Conservation (phyloP, 2,113 vertebrate genomes). For the Dermatemys mawii region DNA sequence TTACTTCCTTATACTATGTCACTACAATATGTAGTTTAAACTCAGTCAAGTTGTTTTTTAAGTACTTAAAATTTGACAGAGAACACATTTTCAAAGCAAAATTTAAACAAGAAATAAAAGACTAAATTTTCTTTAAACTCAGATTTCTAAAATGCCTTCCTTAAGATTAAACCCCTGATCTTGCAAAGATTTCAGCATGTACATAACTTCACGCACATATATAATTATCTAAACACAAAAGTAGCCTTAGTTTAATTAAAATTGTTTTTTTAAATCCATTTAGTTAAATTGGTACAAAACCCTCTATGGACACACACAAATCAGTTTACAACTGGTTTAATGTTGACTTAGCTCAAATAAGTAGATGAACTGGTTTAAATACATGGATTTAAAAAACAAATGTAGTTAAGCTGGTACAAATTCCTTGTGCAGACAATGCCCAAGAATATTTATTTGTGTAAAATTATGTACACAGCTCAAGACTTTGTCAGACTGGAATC, state of each 20-base stretch:
- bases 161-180: neutral
- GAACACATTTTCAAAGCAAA: neutral
- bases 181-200: neutral
- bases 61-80: neutral
- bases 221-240: neutral
- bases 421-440: neutral
- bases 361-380: neutral
- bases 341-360: neutral
- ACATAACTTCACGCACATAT: neutral
- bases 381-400: neutral
- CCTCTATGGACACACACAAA: neutral
- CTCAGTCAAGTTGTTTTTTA: neutral
- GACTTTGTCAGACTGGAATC: neutral
- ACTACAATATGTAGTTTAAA: neutral
- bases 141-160: neutral
- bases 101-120: neutral
- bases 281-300: neutral
- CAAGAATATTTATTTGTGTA: neutral
- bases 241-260: neutral
- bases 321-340: neutral
- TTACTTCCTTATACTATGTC: neutral
- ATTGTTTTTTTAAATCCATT: neutral
- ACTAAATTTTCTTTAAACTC: neutral
- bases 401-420: neutral
- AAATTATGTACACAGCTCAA: neutral